phyloP scores from a whole-genome alignment of 2,888 invertebrate species.

The Caradrina kadenii region DNA sequence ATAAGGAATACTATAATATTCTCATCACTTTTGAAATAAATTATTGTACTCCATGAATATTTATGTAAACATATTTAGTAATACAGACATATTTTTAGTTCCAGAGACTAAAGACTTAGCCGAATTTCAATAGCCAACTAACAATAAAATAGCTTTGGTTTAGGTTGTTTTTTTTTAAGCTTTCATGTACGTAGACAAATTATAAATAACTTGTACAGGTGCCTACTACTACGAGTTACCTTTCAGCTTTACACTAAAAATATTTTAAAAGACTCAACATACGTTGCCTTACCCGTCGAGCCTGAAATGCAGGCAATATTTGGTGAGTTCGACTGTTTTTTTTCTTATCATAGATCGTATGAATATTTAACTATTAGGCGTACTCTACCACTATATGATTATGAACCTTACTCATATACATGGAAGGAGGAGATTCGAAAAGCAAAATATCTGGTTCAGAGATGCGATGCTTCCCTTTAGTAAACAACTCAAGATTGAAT shows the following conservation, averaged over 20 bases:
- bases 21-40: conserved; percentile 3
- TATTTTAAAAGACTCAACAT: conserved; percentile 2
- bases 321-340: conserved; percentile 64
- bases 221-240: background rate
- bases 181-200: background rate
- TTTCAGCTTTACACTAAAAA: background rate
- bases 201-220: background rate
- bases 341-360: conserved; percentile 74
- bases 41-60: conserved; percentile 18
- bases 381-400: conserved; percentile 20
- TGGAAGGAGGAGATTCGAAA: conserved; percentile 60
- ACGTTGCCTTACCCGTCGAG: background rate
- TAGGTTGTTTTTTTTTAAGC: no score
- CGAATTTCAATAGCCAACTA: background rate
- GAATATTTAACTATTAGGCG: conserved; percentile 69
- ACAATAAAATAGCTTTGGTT: background rate
- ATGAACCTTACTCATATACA: conserved; percentile 40
- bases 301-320: conserved; percentile 62
- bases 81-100: background rate
- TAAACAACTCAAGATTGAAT: conserved; percentile 94
- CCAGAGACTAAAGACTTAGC: background rate
- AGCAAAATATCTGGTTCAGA: conserved; percentile 57
- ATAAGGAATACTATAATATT: background rate
- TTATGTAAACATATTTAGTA: background rate
- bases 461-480: conserved; percentile 87